phyloP scores from a whole-genome alignment of 1,140 invertebrate genomes.

The Meloidogyne floridensis region DNA sequence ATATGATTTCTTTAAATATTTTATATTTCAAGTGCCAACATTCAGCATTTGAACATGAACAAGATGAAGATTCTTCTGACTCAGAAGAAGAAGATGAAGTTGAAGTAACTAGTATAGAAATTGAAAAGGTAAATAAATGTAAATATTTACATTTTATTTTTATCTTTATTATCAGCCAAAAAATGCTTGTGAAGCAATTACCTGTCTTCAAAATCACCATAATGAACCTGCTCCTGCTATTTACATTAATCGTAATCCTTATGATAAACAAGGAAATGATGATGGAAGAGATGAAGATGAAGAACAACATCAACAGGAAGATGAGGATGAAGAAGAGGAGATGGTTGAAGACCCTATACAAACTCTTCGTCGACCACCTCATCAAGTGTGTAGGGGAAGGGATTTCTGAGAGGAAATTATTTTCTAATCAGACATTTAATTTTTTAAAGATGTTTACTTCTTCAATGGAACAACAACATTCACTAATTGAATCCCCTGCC shows the following conservation, averaged over 20 bases:
- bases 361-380: constrained; percentile 13
- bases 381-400: not conserved
- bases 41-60: constrained; percentile 77
- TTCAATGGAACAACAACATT: not conserved
- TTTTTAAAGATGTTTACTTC: not conserved
- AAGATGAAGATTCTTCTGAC: constrained; percentile 78
- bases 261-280: not conserved
- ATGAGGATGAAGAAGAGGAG: constrained; percentile 49
- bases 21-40: constrained; percentile 72
- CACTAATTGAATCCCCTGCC: constrained; percentile 8
- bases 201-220: not conserved
- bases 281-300: not conserved
- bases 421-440: not conserved
- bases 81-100: constrained; percentile 16
- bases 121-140: constrained; percentile 79
- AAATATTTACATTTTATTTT: not conserved
- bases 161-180: not conserved
- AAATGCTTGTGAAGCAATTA: not conserved
- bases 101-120: constrained; percentile 12
- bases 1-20: not conserved
- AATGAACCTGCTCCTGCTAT: constrained; percentile 16
- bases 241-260: constrained; percentile 28
- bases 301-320: constrained; percentile 33
- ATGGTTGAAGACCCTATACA: constrained; percentile 29
- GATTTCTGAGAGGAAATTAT: not conserved